Evolutionary conservation across 2,113 vertebrate species (phyloP), one percentile per base, ranked within the genome.

Genomic region (Cardinalis cardinalis): DNA sequence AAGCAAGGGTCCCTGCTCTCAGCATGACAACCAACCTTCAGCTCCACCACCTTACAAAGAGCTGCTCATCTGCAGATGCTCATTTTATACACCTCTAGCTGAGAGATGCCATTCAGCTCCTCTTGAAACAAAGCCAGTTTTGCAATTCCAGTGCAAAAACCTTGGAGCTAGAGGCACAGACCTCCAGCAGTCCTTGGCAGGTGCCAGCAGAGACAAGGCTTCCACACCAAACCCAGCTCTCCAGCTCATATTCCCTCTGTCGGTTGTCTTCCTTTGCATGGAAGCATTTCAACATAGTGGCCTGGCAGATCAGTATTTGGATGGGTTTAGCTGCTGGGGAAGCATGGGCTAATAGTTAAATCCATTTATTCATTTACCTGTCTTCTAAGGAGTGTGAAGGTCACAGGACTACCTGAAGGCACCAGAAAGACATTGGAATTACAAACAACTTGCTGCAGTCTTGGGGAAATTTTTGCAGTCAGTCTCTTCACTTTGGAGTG

Each of bases 61-160:
- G 38, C 59, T 43, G 72, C 73, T 40, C 36, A 51, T 41, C 26
- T 7, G 1, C 80, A 90, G 16, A 43, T 10, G 28, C 3, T 51
- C 49, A 51, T n/a, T 6, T 1, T 21, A 40, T 8, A 7, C 2
- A 56, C n/a, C 53, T 43, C 4, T 1, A 66, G 29, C 1, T 31
- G 18, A 40, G 69, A 77, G 75, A 43, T 17, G 64, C 53, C 64
- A 52, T 48, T 73, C 53, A 69, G 59, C 41, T 89, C 29, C 46
- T 53, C 32, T 41, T 46, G 46, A 61, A 82, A 72, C 32, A 36
- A 55, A 88, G 59, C 56, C 41, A 73, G 12, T 26, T 81, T 17
- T 80, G 31, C 56, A 92, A 43, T 40, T 77, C 36, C 75, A 25
- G 13, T 11, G 15, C 53, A 75, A 55, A 89, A 68, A 26, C 49